Conservation (phyloP, 1,140 invertebrate genomes). For the Harlomillsia oculata region DNA sequence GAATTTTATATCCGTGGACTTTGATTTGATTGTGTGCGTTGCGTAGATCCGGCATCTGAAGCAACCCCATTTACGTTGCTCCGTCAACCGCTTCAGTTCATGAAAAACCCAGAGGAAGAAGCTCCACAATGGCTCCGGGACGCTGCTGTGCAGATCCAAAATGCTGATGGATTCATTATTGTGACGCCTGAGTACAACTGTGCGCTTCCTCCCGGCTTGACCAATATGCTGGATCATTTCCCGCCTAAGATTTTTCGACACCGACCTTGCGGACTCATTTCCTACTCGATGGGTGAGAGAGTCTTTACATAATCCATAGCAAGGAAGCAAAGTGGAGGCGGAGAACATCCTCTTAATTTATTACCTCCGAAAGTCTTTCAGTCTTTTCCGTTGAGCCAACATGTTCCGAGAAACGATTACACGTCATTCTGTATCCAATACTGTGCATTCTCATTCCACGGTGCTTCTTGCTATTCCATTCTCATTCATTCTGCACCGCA, state of each 20-base stretch:
- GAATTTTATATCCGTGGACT: no score
- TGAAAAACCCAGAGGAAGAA: conserved; percentile 36
- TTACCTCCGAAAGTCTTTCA: no score
- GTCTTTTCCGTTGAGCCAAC: no score
- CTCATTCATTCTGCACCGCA: no score
- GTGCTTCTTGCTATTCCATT: no score
- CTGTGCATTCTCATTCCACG: no score
- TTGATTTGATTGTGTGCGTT: no score
- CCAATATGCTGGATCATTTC: conserved; percentile 46
- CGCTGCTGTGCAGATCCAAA: conserved; percentile 38
- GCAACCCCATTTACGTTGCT: conserved; percentile 40
- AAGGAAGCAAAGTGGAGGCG: no score
- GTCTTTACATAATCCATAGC: not conserved
- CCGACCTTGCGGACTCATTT: conserved; percentile 44
- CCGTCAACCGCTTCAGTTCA: conserved; percentile 40
- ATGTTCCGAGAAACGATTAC: no score
- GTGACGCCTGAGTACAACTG: conserved; percentile 46
- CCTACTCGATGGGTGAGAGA: conserved; percentile 44
- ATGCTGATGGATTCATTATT: conserved; percentile 43
- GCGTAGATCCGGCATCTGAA: no score
- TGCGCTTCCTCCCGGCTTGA: conserved; percentile 42
- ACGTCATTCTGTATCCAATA: no score
- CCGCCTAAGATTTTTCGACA: conserved; percentile 39
- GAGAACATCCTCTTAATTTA: no score
- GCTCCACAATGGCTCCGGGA: conserved; percentile 41